phyloP scores from a whole-genome alignment of 2,113 vertebrate species.

The Hippolais icterina region DNA sequence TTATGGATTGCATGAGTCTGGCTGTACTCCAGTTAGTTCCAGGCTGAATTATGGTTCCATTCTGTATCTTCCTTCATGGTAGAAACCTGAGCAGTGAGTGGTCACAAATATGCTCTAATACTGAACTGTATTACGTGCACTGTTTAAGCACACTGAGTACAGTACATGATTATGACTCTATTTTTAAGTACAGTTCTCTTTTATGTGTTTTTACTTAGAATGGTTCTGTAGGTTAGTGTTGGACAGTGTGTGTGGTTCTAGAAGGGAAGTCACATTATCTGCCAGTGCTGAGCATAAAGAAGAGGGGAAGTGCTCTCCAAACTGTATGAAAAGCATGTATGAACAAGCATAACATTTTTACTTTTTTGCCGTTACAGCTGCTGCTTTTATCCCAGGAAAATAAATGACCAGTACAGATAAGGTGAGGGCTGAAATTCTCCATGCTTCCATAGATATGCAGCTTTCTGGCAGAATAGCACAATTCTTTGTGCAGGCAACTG shows the following conservation, averaged over 20 bases:
- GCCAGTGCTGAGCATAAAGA: not conserved
- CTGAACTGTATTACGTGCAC: slow-evolving; percentile 2
- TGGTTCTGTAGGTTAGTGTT: slow-evolving; percentile 17
- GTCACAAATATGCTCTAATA: not conserved
- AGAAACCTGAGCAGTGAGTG: slow-evolving; percentile 30
- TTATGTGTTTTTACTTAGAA: slow-evolving; percentile 34
- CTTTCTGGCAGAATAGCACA: not conserved
- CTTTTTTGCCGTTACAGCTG: not conserved
- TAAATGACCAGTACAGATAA: not conserved
- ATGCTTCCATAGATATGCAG: not conserved
- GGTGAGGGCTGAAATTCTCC: not conserved
- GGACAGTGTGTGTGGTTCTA: not conserved
- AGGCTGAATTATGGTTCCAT: slow-evolving; percentile 18
- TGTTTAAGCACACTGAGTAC: slow-evolving; percentile 31
- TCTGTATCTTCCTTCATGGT: slow-evolving; percentile 34
- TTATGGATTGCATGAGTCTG: slow-evolving; percentile 42
- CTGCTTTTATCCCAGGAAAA: slow-evolving; percentile 1
- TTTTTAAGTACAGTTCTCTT: slow-evolving; percentile 40
- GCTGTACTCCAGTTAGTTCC: slow-evolving; percentile 43
- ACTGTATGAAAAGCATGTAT: not conserved
- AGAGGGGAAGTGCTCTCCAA: not conserved
- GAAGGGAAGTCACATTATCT: not conserved
- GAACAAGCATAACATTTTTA: not conserved
- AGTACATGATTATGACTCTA: not conserved
- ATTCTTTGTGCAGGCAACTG: not conserved